These are phyloP conservation scores for Serilophus lunatus DNA, from an alignment of 2,113 vertebrate species.

Conservation along the genomic window DNA sequence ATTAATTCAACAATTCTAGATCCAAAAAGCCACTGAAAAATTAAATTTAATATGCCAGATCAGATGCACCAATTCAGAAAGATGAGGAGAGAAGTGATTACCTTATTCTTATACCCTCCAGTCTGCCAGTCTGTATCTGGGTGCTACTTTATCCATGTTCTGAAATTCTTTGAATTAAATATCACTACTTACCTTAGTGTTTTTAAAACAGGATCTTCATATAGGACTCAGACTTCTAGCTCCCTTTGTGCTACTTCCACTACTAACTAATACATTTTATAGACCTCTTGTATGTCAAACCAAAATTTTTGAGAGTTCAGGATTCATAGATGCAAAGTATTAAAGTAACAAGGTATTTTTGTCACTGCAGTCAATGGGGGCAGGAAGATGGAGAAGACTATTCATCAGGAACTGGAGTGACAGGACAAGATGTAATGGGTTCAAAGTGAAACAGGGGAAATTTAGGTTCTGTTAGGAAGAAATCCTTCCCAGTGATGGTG, in stretches of 20 bases:
- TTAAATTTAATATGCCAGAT: neutral
- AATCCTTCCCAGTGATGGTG: neutral
- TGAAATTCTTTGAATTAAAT: neutral
- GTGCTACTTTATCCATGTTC: neutral
- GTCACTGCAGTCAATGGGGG: neutral
- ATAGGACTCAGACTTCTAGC: neutral
- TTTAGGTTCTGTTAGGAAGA: neutral
- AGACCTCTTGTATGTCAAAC: neutral
- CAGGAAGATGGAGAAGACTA: neutral
- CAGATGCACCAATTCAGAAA: neutral
- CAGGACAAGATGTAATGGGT: fast-evolving
- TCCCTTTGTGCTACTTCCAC: neutral
- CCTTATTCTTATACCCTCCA: neutral
- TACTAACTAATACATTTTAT: neutral
- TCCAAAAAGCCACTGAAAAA: neutral
- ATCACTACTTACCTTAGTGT: neutral
- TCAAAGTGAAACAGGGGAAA: neutral
- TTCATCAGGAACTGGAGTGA: neutral
- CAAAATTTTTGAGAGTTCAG: neutral
- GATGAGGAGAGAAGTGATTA: neutral
- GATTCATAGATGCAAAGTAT: neutral
- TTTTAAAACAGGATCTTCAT: neutral
- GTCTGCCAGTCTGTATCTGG: neutral
- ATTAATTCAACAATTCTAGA: neutral
- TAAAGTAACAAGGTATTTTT: neutral